Base-by-base conservation (phyloP, 2,113 vertebrate genomes). In the Leuciscus idus region DNA sequence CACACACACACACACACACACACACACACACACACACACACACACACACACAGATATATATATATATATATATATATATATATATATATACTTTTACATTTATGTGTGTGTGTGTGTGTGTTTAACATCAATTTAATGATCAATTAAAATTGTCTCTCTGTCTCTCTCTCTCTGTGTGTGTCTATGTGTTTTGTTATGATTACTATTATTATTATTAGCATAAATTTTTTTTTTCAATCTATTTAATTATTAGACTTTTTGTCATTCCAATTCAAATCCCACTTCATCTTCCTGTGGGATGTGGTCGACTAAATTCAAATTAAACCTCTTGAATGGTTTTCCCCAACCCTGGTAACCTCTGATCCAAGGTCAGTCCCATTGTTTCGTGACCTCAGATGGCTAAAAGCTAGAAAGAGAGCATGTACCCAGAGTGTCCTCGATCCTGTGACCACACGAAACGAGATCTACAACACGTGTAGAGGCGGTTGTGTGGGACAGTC, bases 391-490 rank as follows among this genome's bases (percentile, higher is more conserved):
- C 39, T 81, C n/a, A 6, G 55, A 7, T 57, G 55, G 6, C 55
- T 57, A 21, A 48, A 48, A 19, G 33, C 36, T 1, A 8, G 55
- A 80, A 80, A 61, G 55, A 61, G 55, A 21, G 33, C 77, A 61
- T 13, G 12, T 39, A 39, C 30, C 52, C 52, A 28, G 43, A 3
- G 61, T 10, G 3, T 21, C 43, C 62, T 82, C 46, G 39, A 52
- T 68, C 43, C 39, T 11, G n/a, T 66, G 84, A 43, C 21, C 48
- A 77, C 72, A 70, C 28, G 13, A 48, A 26, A 85, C 13, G 3
- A 68, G 43, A 46, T 87, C 39, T 46, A 21, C 21, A 36, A 74
- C 62, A 84, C 10, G 50, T 13, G 72, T 66, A 57, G 61, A 28
- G 30, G 57, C 55, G 61, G 36, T 55, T 79, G 64, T 55, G 55